Percentiles rank a stretch among this genome's conserved stretches.
Evolutionary conservation across 2,113 vertebrate genomes (phyloP).

Genomic region (Picathartes gymnocephalus): DNA sequence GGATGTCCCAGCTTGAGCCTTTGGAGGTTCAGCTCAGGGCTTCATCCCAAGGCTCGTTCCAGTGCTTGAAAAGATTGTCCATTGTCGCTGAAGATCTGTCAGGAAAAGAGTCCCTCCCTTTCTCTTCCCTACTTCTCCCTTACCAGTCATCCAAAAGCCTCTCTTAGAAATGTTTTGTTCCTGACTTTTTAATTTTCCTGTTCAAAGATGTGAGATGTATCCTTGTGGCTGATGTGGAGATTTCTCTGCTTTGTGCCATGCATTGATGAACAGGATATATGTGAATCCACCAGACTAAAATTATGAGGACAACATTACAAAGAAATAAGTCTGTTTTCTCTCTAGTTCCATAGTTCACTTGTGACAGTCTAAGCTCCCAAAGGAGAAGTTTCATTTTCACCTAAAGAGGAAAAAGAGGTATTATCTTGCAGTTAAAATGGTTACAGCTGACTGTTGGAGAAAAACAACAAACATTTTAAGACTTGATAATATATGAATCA

Average conservation of each 20-base stretch:
- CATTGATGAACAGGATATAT: neutral
- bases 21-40: neutral
- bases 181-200: neutral
- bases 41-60: neutral
- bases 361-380: neutral
- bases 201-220: neutral
- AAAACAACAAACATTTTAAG: slow-evolving; percentile 7
- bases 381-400: neutral
- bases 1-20: neutral
- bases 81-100: neutral
- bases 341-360: neutral
- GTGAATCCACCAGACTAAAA: neutral
- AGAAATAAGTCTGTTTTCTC: neutral
- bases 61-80: neutral
- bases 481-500: neutral
- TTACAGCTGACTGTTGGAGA: neutral
- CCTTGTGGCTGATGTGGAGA: neutral
- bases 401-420: neutral
- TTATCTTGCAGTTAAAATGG: neutral
- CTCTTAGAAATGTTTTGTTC: neutral
- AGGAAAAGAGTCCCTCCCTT: neutral
- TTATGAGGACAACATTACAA: neutral
- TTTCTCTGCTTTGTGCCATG: neutral
- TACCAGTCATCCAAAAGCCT: neutral
- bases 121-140: neutral